Evolutionary conservation across 2,797 vertebrate genomes (phyloP).

Genomic region (Echeneis naucrates): DNA sequence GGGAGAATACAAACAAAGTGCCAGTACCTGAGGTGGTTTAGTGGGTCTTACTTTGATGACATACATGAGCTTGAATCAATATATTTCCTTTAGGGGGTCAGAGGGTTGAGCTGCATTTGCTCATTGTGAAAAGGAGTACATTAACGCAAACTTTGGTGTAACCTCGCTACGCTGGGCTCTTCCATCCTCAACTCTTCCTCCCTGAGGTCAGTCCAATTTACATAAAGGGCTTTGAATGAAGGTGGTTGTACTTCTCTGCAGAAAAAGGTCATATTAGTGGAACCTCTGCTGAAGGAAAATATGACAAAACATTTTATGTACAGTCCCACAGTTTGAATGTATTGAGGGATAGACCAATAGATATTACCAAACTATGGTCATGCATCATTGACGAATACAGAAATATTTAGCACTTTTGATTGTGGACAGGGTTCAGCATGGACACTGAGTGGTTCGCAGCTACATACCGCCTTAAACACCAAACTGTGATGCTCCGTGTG

Average conservation of each 20-base stretch:
- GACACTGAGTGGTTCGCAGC: too few relatives aligned
- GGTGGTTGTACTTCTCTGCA: not conserved
- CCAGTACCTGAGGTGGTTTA: not conserved
- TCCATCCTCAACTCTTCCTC: not conserved
- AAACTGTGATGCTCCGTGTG: too few relatives aligned
- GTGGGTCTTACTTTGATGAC: not conserved
- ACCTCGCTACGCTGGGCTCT: not conserved
- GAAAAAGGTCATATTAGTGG: not conserved
- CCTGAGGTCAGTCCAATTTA: not conserved
- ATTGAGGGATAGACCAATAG: not conserved
- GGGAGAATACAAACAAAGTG: not conserved
- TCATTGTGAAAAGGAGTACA: not conserved
- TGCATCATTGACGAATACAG: not conserved
- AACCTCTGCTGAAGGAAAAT: too few relatives aligned
- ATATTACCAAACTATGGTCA: not conserved
- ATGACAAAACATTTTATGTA: too few relatives aligned
- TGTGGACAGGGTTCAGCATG: too few relatives aligned
- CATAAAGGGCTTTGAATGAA: not conserved
- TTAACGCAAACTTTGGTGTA: not conserved
- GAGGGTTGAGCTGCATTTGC: slow-evolving; percentile 9
- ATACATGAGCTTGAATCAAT: slow-evolving; percentile 15
- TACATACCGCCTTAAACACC: too few relatives aligned
- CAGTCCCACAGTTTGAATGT: too few relatives aligned
- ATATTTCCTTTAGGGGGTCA: slow-evolving; percentile 6
- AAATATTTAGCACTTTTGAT: too few relatives aligned